Evolutionary conservation across 2,113 vertebrate genomes (phyloP), one percentile per base, ranked within the genome.

Genomic region (Pedetes capensis): DNA sequence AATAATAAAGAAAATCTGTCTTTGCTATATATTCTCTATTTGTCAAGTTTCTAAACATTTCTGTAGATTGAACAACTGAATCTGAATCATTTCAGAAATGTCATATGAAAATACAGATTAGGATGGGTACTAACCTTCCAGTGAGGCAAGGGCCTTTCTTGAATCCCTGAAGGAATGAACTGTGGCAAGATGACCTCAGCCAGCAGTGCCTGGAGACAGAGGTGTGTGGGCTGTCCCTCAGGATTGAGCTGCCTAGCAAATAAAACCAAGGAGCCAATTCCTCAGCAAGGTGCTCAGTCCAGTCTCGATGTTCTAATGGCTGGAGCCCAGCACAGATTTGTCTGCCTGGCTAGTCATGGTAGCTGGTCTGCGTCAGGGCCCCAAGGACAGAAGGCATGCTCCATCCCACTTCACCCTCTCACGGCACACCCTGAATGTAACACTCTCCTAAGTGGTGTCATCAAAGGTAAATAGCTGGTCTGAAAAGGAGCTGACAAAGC

Each of bases 391-490:
- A 74, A 69, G 75, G 34, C 53, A 42, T 53, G 53, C n/a, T 6
- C 29, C 4, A 8, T 16, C 14, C 27, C 23, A 14, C 66, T 25
- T 69, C 37, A 14, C 37, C 71, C 6, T 82, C 14, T 82, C 63
- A 42, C 84, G 2, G 3, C 69, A 42, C 71, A 74, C 49, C n/a
- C 1, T 57, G 22, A 32, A 9, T 18, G 7, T 3, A 27, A n/a
- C 32, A 55, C 55, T 85, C 74, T n/a, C 47, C 34, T 51, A 34
- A 44, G 51, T 61, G 63, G 61, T 22, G 37, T 17, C 63, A 47
- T 94, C 86, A 91, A 61, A 95, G 64, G 57, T 83, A 79, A 96
- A 89, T 49, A 79, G 53, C 69, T 8, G 51, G 59, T 10, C 23
- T 34, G 63, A 61, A 53, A 59, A 59, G 12, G 44, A 83, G 78